Evolutionary conservation across 2,797 vertebrate genomes (phyloP), one percentile per base, ranked within the genome.

Genomic region (Falco peregrinus): DNA sequence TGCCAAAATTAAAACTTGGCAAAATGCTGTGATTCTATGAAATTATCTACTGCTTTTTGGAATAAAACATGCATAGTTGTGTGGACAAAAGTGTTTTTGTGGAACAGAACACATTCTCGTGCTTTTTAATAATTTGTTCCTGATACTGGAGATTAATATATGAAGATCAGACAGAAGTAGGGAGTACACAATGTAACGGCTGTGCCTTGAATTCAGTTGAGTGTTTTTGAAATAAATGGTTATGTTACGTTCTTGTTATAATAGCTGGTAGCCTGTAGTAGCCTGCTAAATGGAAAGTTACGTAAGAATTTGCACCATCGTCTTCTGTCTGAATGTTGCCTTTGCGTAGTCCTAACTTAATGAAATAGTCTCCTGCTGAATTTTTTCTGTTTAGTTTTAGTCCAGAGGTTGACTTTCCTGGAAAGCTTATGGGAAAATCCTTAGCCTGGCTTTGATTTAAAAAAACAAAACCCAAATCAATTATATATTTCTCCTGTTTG

Each of bases 351-450:
- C 2, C 2, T 54, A 78, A n/a, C 35, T 74, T 78, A 84, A 79
- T 59, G 41, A 84, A 92, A 82, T 79, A 69, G 3, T 90, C 29
- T 86, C 54, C 54, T 2, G 3, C 5, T 6, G 21, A 60, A 69
- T 53, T 41, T 71, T 86, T 81, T 64, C 45, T 84, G 39, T 84
- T 94, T 90, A 65, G 59, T 92, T 95, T 90, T 79, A 76, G 59
- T 87, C 47, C 83, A 90, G 90, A 69, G 51, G 39, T 29, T 93
- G 48, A 67, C 59, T 96, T 95, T 90, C 86, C 77, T 96, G 90
- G 94, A 94, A 90, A 73, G 74, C 50, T 84, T 54, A 78, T 56
- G 92, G 86, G 80, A 94, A 92, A 90, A 95, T 84, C 54, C 19
- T 88, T 90, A 78, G 61, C 80, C 69, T 90, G 77, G 16, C 51